Evolutionary conservation across 2,113 vertebrate species (phyloP).

Genomic region (Zosterops pallidus): DNA sequence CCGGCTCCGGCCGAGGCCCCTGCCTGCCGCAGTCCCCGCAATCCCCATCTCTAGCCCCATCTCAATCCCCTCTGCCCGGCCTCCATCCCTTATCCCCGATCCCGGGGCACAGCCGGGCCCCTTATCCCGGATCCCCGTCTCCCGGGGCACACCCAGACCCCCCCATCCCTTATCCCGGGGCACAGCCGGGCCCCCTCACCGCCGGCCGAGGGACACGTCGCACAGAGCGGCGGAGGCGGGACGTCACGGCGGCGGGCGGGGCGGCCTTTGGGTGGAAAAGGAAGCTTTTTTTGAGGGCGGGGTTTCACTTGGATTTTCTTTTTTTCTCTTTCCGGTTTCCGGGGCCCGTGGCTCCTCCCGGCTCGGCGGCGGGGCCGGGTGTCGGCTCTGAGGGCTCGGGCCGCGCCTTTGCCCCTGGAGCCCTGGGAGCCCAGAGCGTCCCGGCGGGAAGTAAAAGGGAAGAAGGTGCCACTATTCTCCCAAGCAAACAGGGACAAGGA

Average conservation of each 20-base stretch:
- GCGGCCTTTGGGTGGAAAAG: not conserved
- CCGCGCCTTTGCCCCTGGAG: fast-evolving
- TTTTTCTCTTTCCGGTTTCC: not conserved
- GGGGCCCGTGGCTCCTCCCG: not conserved
- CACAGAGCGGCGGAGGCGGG: not conserved
- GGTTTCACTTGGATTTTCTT: fast-evolving
- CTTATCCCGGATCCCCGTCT: fast-evolving
- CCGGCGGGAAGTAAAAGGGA: not conserved
- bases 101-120: no score
- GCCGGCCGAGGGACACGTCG: not conserved
- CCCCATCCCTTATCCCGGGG: not conserved
- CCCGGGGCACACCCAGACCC: no score
- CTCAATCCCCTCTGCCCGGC: no score
- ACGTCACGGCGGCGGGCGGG: not conserved
- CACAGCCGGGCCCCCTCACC: not conserved
- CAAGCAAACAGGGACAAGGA: not conserved
- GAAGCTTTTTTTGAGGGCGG: not conserved
- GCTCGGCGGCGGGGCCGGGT: no score
- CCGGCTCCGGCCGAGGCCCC: not conserved
- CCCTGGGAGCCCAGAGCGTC: no score
- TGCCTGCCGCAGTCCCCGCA: not conserved
- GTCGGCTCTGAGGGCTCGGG: fast-evolving
- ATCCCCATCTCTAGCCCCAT: no score
- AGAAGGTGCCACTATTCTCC: fast-evolving
- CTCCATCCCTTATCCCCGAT: not conserved